Conservation (phyloP, 2,797 vertebrate species). For the Borostomias antarcticus region DNA sequence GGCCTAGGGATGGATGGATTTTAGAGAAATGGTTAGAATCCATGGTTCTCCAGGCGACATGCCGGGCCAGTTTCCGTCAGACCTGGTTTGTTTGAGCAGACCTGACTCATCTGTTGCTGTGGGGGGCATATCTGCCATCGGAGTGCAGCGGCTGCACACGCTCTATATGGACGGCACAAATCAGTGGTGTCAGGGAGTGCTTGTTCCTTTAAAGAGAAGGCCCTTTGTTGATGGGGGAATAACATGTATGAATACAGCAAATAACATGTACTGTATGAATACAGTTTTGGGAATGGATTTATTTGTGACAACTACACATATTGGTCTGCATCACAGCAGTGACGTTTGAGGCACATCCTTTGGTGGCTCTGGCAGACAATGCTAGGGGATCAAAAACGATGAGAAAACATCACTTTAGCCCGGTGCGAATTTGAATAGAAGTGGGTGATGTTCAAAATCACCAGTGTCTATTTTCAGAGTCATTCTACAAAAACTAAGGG, state of each 20-base stretch:
- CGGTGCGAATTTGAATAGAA: conserved; percentile 55
- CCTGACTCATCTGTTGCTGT: conserved; percentile 64
- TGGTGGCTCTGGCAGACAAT: conserved; percentile 36
- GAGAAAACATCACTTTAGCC: conserved; percentile 50
- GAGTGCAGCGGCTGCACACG: conserved; percentile 42
- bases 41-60: conserved; percentile 48
- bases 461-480: conserved; percentile 11
- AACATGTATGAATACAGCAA: conserved; percentile 26
- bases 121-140: conserved; percentile 52
- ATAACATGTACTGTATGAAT: too few species aligned
- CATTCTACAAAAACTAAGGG: conserved; percentile 54
- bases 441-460: conserved; percentile 39
- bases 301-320: conserved; percentile 32
- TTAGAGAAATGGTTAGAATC: conserved; percentile 47
- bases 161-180: conserved; percentile 33
- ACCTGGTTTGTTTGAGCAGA: conserved; percentile 57
- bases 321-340: conserved; percentile 52
- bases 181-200: conserved; percentile 27
- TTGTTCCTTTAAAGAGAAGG: conserved; percentile 31
- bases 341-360: conserved; percentile 34
- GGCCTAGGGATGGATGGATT: conserved; percentile 63
- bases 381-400: conserved; percentile 34
- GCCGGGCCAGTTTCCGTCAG: conserved; percentile 43
- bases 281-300: too few species aligned
- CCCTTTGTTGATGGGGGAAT: conserved; percentile 27